Evolutionary conservation across 2,113 vertebrate genomes (phyloP).

Genomic region (Varanus salvator): DNA sequence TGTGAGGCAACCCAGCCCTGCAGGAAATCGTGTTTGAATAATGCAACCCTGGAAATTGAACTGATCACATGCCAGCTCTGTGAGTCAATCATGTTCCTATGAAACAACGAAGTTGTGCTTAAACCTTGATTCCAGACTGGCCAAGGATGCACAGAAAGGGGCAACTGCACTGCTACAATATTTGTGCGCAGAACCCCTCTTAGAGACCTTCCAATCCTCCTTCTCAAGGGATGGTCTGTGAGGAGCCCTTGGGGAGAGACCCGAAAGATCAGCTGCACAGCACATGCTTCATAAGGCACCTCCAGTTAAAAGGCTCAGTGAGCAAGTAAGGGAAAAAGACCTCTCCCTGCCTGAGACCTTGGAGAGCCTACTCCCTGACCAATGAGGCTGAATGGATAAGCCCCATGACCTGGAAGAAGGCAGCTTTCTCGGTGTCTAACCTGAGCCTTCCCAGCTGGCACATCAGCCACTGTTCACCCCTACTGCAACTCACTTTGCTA

Average conservation of each 20-base stretch:
- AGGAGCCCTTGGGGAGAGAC: background rate
- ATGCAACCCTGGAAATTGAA: background rate
- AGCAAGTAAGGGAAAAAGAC: background rate
- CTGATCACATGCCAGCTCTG: too few relatives aligned
- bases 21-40: background rate
- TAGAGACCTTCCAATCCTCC: background rate
- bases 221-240: background rate
- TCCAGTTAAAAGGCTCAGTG: background rate
- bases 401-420: background rate
- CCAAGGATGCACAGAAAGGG: background rate
- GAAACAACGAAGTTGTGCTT: background rate
- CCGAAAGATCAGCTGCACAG: background rate
- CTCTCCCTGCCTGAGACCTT: background rate
- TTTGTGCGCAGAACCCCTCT: background rate
- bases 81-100: background rate
- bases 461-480: background rate
- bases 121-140: background rate
- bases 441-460: background rate
- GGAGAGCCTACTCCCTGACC: background rate
- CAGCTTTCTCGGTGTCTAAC: background rate
- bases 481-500: background rate
- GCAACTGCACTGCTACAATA: background rate
- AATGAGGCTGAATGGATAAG: background rate
- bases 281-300: background rate
- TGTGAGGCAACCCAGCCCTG: background rate